Conservation (phyloP, 1,140 invertebrate species). For the Tachypleus tridentatus region DNA sequence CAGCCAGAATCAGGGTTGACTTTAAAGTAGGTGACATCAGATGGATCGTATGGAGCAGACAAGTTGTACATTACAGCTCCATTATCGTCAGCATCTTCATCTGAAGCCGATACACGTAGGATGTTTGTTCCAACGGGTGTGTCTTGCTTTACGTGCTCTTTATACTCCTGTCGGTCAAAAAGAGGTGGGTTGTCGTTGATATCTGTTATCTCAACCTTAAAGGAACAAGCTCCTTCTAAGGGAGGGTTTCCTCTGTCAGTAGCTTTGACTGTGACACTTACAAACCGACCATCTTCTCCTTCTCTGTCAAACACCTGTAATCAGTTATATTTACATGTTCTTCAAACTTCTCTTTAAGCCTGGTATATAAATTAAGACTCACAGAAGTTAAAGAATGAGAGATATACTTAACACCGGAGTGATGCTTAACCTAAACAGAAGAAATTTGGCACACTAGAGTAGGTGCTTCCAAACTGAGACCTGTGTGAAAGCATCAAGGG, state of each 20-base stretch:
- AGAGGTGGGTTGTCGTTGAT: slow-evolving; percentile 84
- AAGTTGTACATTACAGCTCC: slow-evolving; percentile 51
- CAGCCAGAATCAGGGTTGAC: slow-evolving; percentile 90
- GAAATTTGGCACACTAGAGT: too few relatives aligned
- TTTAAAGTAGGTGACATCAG: slow-evolving; percentile 84
- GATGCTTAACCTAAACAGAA: too few relatives aligned
- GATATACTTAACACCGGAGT: too few relatives aligned
- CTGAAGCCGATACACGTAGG: slow-evolving; percentile 78
- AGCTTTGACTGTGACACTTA: slow-evolving; percentile 87
- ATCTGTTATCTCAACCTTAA: slow-evolving; percentile 90
- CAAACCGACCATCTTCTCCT: slow-evolving; percentile 88
- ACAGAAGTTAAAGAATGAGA: too few relatives aligned
- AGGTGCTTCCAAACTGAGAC: too few relatives aligned
- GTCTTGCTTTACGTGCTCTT: slow-evolving; percentile 93
- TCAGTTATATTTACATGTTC: too few relatives aligned
- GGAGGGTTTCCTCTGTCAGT: slow-evolving; percentile 89
- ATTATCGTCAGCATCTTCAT: slow-evolving; percentile 90
- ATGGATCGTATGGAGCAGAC: slow-evolving; percentile 70
- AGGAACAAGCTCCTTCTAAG: slow-evolving; percentile 84
- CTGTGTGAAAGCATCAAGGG: too few relatives aligned
- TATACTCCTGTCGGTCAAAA: slow-evolving; percentile 90
- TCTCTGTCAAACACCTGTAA: slow-evolving; percentile 73
- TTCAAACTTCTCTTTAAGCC: too few relatives aligned
- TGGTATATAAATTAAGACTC: too few relatives aligned
- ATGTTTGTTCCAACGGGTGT: slow-evolving; percentile 89